phyloP scores from a whole-genome alignment of 2,888 invertebrate genomes.

The Drosophila paramelanica region DNA sequence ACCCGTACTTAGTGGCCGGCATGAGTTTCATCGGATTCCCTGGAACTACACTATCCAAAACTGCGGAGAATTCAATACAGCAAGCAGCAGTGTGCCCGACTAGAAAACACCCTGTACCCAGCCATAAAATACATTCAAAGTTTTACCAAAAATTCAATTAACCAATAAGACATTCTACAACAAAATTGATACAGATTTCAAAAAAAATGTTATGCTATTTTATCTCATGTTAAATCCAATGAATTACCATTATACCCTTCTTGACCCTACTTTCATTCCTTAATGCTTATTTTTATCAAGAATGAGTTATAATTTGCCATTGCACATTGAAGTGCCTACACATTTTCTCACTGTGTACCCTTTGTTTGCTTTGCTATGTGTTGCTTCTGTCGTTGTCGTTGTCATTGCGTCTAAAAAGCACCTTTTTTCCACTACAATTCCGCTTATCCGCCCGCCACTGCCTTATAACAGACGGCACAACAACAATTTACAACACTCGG shows the following conservation, averaged over 20 bases:
- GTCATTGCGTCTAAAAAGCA: conserved; percentile 65
- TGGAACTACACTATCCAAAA: conserved; percentile 32
- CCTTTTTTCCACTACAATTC: conserved; percentile 66
- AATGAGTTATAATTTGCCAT: too few species aligned
- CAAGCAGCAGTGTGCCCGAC: background rate
- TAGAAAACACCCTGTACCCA: background rate
- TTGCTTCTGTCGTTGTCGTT: conserved; percentile 45
- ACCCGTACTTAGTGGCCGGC: conserved; percentile 66
- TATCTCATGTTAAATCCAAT: too few species aligned
- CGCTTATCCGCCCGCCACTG: conserved; percentile 56
- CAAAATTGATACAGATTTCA: too few species aligned
- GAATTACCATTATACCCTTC: too few species aligned
- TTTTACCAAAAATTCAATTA: too few species aligned
- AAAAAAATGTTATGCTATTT: too few species aligned
- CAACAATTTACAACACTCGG: conserved; percentile 30
- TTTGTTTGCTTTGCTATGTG: conserved; percentile 37
- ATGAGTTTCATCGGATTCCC: conserved; percentile 80
- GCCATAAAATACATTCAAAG: too few species aligned
- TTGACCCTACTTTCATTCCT: too few species aligned
- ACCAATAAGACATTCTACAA: too few species aligned
- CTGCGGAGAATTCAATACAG: background rate
- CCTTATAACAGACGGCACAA: conserved; percentile 31
- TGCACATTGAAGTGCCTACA: background rate
- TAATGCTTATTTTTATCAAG: too few species aligned
- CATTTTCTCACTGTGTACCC: conserved; percentile 30